Evolutionary conservation across 2,113 vertebrate genomes (phyloP).

Genomic region (Plecturocebus donacophilus): DNA sequence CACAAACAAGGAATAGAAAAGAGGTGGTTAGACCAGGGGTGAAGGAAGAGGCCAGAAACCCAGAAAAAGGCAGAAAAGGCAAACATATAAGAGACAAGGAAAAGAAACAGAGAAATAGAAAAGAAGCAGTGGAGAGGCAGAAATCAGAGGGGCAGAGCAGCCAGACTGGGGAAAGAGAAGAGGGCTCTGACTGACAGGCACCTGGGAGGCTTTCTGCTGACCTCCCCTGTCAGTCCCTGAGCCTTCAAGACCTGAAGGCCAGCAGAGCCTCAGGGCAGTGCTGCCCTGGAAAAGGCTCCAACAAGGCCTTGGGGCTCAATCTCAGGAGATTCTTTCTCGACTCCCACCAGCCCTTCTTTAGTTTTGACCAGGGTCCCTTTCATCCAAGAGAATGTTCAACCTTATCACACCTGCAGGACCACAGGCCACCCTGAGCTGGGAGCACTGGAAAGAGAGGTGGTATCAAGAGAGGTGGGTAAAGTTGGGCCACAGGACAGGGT

Average conservation of each 20-base stretch:
- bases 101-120: background rate
- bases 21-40: background rate
- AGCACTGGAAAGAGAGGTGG: background rate
- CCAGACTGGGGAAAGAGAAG: background rate
- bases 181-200: background rate
- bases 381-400: background rate
- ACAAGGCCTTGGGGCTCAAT: background rate
- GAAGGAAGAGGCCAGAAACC: background rate
- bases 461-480: background rate
- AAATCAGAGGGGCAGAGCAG: background rate
- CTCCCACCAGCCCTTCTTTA: background rate
- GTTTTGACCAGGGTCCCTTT: background rate
- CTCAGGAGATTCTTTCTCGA: background rate
- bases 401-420: background rate
- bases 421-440: background rate
- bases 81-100: background rate
- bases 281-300: background rate
- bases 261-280: background rate
- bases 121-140: background rate
- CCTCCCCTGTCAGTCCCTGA: background rate
- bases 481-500: too few species aligned
- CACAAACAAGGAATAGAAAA: background rate
- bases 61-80: background rate
- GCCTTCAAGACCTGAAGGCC: background rate
- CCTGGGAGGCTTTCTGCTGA: background rate